Percentiles rank a stretch among this genome's conserved stretches.
These are phyloP conservation scores for Sebastes kiyomatsui DNA, from an alignment of 2,797 vertebrate genomes.

Conservation along the genomic window DNA sequence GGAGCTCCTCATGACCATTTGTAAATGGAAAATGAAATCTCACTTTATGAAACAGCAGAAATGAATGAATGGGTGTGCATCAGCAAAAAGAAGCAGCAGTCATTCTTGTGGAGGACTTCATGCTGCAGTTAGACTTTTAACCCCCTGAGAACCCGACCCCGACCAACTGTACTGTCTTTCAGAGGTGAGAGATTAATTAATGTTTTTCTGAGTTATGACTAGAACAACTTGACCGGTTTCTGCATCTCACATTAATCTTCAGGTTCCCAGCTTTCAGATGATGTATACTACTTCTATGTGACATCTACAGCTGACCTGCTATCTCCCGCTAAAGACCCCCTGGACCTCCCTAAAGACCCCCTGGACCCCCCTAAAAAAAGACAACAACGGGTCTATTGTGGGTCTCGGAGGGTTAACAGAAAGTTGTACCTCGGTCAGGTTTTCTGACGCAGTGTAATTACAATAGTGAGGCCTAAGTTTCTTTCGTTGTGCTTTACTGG, in stretches of 20 bases:
- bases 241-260: no score
- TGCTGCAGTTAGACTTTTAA: conserved; percentile 20
- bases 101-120: not conserved
- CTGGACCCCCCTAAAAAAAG: accelerated
- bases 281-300: no score
- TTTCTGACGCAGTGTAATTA: conserved; percentile 56
- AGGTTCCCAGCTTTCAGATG: no score
- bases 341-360: accelerated
- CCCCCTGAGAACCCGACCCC: no score
- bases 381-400: accelerated
- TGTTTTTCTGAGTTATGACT: no score
- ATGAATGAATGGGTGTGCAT: not conserved
- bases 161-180: no score
- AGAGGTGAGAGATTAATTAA: no score
- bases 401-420: no score
- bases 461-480: conserved; percentile 42
- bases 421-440: conserved; percentile 16
- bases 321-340: no score
- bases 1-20: not conserved
- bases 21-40: not conserved
- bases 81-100: not conserved
- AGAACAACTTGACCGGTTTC: no score
- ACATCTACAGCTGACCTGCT: no score
- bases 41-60: not conserved
- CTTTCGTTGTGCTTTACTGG: conserved; percentile 41